phyloP scores from a whole-genome alignment of 2,888 invertebrate genomes.

The Boloria selene region DNA sequence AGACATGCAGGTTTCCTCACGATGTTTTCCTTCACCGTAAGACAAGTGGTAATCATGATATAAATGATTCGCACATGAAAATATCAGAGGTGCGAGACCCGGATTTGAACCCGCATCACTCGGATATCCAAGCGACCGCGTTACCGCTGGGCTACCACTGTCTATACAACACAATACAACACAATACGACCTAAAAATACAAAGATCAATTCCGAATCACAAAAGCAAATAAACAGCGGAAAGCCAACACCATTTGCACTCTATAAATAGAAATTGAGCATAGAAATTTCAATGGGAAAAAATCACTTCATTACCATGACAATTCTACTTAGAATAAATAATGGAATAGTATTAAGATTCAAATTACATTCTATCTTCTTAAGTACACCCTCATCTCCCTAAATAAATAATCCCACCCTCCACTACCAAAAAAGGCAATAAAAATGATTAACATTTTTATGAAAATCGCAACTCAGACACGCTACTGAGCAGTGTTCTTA shows the following conservation, averaged over 20 bases:
- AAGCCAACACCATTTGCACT: not conserved
- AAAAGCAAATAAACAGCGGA: not conserved
- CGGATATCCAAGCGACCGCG: no score
- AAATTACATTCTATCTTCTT: constrained; percentile 72
- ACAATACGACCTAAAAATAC: no score
- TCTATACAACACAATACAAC: no score
- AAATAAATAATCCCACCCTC: constrained; percentile 58
- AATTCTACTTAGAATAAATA: constrained; percentile 71
- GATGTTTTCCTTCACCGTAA: no score
- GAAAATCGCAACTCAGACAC: constrained; percentile 29
- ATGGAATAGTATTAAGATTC: constrained; percentile 73
- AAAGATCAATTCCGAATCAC: not conserved
- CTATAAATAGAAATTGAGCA: constrained; percentile 33
- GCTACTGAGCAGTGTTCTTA: constrained; percentile 16
- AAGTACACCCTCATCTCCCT: constrained; percentile 56
- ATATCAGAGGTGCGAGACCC: no score
- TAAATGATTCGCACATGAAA: no score
- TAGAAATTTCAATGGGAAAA: constrained; percentile 55
- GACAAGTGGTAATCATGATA: no score
- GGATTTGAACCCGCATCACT: no score
- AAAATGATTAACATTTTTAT: constrained; percentile 48
- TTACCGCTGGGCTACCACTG: no score
- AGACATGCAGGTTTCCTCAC: no score
- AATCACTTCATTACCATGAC: constrained; percentile 54
- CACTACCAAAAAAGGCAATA: constrained; percentile 36